Base-by-base conservation (phyloP, 2,797 vertebrate species). In the Rhodeus uyekii region DNA sequence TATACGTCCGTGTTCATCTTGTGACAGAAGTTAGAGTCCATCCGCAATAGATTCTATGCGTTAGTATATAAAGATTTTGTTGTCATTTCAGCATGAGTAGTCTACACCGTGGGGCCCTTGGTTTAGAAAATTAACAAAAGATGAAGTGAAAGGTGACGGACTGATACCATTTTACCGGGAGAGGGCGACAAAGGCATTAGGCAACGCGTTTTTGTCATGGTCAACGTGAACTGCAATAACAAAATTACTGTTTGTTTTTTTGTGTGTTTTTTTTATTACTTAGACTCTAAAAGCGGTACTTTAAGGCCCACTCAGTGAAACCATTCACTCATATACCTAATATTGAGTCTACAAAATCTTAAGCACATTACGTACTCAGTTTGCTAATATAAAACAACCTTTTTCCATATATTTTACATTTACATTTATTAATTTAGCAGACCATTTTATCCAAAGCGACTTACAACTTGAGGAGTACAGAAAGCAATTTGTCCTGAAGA, bases 151-250 rank as follows among this genome's bases (percentile, higher is more conserved):
- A 76, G 69, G 29, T 42, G 53, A 22, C 8, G 14, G 32, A 39
- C 8, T 76, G 44, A 32, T 16, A 5, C 10, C 12, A 65, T 44
- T 72, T 46, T 12, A 67, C 61, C 84, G 67, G 60, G 53, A 82
- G 84, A 74, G 67, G 80, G 80, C 74, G 68, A 78, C 69, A 85
- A 60, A 72, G 12, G 13, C 22, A 65, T 24, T 24, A 38, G 6
- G 2, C 3, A 55, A 29, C 9, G 22, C 3, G 4, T 53, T 38
- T 39, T 22, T 22, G 36, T 36, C 69, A 36, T 5, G 5, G 18
- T 63, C 27, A 32, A n/a, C 9, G 27, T 34, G 27, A 76, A 12
- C 39, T 4, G 24, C n/a, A 61, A 44, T 27, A 24, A n/a, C n/a
- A n/a, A n/a, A 61, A 44, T 27, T 27, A 50, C 9, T 48, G 5